Evolutionary conservation across 2,113 vertebrate species (phyloP), one percentile per base, ranked within the genome.

Genomic region (Typhlomys cinereus): DNA sequence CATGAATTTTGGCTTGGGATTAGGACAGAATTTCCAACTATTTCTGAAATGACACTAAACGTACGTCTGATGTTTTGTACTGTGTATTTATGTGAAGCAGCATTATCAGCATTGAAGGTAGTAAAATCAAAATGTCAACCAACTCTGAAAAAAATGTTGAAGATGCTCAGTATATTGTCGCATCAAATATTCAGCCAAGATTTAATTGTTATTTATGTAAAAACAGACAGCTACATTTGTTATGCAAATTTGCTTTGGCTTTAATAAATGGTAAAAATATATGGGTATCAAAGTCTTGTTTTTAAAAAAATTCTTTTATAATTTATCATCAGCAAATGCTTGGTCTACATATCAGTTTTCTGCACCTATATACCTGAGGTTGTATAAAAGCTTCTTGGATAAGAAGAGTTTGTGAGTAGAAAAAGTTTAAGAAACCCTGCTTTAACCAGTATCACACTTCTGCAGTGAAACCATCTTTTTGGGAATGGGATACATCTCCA

Each of bases 391-490:
- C 23, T 61, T 41, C 15, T 31, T 59, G 54, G 54, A 8, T 36
- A 15, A n/a, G 64, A 61, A 61, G 25, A 27, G 59, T 7, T 27
- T 57, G 7, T 57, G 46, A 48, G 48, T 13, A 66, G 61, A 39
- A 17, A 17, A 66, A 21, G 39, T n/a, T 25, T 8, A 25, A 7
- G 61, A 66, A 23, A 14, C 67, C 59, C 5, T 0, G 2, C 27
- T 36, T 52, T 2, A 3, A 15, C 59, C 75, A 3, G 81, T 15
- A 10, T 2, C 29, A 21, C 3, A 31, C 44, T 62, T 15, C 18
- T 1, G 1, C 7, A 18, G 39, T 15, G 50, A 69, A 29, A 1
- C 3, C 0, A 2, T 11, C 81, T 52, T 14, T 3, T 14, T 3
- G 57, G 82, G 29, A 46, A 54, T 18, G 11, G 18, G 73, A 3